Conservation (phyloP, 2,888 invertebrate genomes). For the Adela reaumurella region DNA sequence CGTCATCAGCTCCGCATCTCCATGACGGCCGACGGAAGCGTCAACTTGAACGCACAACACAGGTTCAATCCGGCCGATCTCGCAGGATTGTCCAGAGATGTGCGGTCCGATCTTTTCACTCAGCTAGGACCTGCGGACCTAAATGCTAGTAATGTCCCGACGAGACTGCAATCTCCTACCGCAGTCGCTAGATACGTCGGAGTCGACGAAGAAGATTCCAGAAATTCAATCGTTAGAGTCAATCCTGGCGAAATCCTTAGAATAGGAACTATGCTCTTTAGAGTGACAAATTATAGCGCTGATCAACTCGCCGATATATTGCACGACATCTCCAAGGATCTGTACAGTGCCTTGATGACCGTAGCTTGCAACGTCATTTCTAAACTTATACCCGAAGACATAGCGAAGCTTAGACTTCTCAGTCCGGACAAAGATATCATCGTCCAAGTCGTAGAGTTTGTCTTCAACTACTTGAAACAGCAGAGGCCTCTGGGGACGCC, state of each 20-base stretch:
- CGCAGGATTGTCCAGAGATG: constrained; percentile 26
- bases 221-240: too few species aligned
- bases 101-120: constrained; percentile 30
- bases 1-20: constrained; percentile 45
- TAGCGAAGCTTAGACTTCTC: constrained; percentile 29
- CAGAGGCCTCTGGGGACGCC: constrained; percentile 34
- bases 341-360: constrained; percentile 37
- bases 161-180: constrained; percentile 20
- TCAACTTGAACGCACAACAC: constrained; percentile 40
- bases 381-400: constrained; percentile 30
- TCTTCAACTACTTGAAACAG: constrained; percentile 40
- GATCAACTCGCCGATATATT: constrained; percentile 32
- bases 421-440: constrained; percentile 42
- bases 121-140: constrained; percentile 28
- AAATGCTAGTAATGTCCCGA: constrained; percentile 26
- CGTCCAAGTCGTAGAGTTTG: constrained; percentile 37
- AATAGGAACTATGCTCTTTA: constrained; percentile 30
- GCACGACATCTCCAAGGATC: constrained; percentile 34
- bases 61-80: constrained; percentile 37
- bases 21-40: constrained; percentile 41
- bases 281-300: constrained; percentile 34
- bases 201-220: constrained; percentile 22
- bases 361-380: constrained; percentile 34
- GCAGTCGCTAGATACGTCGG: constrained; percentile 20
- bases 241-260: constrained; percentile 39